These are phyloP conservation scores for Acrossocheilus fasciatus DNA, from an alignment of 2,797 vertebrate species.

Conservation along the genomic window DNA sequence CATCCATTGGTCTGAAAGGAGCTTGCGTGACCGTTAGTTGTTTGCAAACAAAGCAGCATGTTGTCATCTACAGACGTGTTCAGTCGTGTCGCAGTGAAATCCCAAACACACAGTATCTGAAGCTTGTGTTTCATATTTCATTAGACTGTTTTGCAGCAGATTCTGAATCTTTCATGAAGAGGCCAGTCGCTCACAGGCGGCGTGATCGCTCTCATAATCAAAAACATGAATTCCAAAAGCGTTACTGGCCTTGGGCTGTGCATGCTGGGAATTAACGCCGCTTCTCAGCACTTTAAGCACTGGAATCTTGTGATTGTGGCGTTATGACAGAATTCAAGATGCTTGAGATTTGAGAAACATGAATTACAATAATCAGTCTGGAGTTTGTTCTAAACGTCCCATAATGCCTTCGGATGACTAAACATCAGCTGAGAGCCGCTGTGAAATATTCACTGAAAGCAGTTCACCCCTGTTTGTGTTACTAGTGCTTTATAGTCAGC, in stretches of 20 bases:
- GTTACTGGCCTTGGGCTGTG: constrained; percentile 12
- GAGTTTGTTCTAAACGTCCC: not conserved
- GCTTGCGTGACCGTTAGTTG: not conserved
- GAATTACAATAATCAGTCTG: not conserved
- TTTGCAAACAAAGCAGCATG: not conserved
- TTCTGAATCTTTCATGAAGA: not conserved
- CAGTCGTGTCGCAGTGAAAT: not conserved
- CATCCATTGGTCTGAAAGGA: not conserved
- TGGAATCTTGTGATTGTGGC: not conserved
- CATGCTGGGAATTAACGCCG: constrained; percentile 16
- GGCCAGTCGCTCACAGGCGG: not conserved
- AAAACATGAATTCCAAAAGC: constrained; percentile 23
- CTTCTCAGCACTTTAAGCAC: not conserved
- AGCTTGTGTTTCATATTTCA: not conserved
- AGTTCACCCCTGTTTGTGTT: not conserved
- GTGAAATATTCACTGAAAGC: not conserved
- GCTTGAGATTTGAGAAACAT: not conserved
- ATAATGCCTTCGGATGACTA: not conserved
- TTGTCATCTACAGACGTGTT: not conserved
- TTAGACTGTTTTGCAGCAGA: not conserved
- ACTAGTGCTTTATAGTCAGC: not conserved
- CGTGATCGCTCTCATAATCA: constrained; percentile 1
- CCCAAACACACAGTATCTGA: not conserved
- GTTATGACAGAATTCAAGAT: not conserved
- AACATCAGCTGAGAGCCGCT: not conserved